A percentile compares a stretch with the other conserved stretches of the same genome.
phyloP scores from a whole-genome alignment of 1,140 invertebrate species.

The Drosophila lacteicornis region DNA sequence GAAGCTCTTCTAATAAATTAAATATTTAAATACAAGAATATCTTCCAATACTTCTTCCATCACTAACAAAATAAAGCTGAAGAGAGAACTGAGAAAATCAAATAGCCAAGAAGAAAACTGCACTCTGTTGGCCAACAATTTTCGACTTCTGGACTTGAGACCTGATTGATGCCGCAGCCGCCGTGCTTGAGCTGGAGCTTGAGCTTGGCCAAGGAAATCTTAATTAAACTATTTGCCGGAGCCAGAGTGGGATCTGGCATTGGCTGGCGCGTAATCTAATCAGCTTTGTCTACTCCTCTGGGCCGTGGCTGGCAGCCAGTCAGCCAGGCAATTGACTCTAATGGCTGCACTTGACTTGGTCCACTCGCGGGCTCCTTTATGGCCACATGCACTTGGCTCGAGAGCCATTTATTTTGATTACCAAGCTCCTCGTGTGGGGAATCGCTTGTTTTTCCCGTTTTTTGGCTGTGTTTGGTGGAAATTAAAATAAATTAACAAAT shows the following conservation, averaged over 20 bases:
- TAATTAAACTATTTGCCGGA: constrained; percentile 42
- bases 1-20: no score
- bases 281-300: constrained; percentile 50
- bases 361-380: constrained; percentile 9
- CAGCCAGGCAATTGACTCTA: constrained; percentile 45
- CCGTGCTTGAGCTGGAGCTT: not conserved
- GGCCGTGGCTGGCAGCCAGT: not conserved
- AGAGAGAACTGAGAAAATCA: constrained; percentile 3
- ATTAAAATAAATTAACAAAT: constrained; percentile 73
- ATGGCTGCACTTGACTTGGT: constrained; percentile 52
- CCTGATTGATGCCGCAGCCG: constrained; percentile 35
- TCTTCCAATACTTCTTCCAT: not conserved
- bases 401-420: constrained; percentile 69
- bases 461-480: constrained; percentile 30
- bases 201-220: constrained; percentile 2
- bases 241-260: constrained; percentile 15
- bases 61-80: not conserved
- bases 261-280: constrained; percentile 51
- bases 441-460: not conserved
- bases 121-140: constrained; percentile 26
- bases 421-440: constrained; percentile 10
- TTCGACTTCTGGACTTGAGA: constrained; percentile 40
- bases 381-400: constrained; percentile 62
- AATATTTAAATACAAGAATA: not conserved
- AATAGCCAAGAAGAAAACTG: constrained; percentile 24